Evolutionary conservation across 1,140 invertebrate genomes (phyloP).

Genomic region (Micrasema minimum): DNA sequence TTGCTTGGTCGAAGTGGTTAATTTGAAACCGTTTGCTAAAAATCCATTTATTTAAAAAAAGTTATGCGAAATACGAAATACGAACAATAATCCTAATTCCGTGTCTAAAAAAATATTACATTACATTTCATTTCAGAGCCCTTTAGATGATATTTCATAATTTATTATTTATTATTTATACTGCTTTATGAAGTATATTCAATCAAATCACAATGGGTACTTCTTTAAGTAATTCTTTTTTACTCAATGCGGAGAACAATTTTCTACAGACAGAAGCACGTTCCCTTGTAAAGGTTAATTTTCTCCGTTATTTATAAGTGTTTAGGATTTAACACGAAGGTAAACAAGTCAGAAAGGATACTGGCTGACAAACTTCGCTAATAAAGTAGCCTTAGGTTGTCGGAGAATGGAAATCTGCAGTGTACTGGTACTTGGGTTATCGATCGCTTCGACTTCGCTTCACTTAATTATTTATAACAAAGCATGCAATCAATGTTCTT

Average conservation of each 20-base stretch:
- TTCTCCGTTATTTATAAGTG: constrained; percentile 29
- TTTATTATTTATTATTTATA: too few species aligned
- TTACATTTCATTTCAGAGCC: too few species aligned
- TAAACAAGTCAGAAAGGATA: constrained; percentile 33
- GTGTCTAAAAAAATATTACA: too few species aligned
- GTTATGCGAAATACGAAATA: too few species aligned
- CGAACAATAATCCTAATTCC: too few species aligned
- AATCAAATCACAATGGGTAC: too few species aligned
- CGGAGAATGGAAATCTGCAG: constrained; percentile 1
- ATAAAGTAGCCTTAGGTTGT: constrained; percentile 23
- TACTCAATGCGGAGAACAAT: background rate
- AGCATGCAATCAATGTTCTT: too few species aligned
- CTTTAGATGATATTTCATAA: too few species aligned
- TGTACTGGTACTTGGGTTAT: background rate
- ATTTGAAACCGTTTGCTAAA: too few species aligned
- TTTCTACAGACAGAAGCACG: background rate
- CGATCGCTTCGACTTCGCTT: background rate
- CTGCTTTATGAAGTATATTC: too few species aligned
- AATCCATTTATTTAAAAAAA: too few species aligned
- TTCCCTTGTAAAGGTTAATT: constrained; percentile 30
- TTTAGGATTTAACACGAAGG: constrained; percentile 32
- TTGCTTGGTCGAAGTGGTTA: too few species aligned
- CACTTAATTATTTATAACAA: background rate
- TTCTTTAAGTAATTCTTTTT: background rate
- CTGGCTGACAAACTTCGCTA: constrained; percentile 28